phyloP scores from a whole-genome alignment of 2,888 invertebrate species.

The Drepana falcataria region DNA sequence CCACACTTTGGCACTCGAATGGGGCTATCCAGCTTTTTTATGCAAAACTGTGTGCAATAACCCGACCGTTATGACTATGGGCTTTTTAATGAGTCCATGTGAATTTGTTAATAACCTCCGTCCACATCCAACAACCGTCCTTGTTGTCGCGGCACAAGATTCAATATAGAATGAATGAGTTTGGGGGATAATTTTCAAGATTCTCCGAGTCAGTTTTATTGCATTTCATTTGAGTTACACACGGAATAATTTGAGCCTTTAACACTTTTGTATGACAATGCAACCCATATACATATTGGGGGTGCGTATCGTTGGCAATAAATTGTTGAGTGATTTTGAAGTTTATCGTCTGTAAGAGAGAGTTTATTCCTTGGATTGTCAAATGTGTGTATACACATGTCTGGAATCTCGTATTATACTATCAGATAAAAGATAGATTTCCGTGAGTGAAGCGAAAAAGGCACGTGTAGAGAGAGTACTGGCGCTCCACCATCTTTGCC shows the following conservation, averaged over 20 bases:
- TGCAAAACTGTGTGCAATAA: conserved; percentile 65
- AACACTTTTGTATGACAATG: neutral
- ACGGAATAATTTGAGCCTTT: conserved; percentile 5
- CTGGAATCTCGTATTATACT: too few species aligned
- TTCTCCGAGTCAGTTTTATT: conserved; percentile 19
- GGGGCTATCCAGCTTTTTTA: conserved; percentile 37
- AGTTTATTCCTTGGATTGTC: neutral
- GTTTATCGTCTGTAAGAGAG: neutral
- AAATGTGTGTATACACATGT: too few species aligned
- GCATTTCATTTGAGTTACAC: conserved; percentile 5
- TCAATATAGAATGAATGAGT: conserved; percentile 8
- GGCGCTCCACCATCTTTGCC: too few species aligned
- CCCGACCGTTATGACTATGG: conserved; percentile 40
- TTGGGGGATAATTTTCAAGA: conserved; percentile 6
- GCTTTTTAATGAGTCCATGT: conserved; percentile 47
- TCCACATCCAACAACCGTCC: conserved; percentile 3
- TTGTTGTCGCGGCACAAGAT: conserved; percentile 17
- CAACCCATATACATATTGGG: neutral
- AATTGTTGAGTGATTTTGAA: neutral
- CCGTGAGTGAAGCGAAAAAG: too few species aligned
- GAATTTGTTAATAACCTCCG: conserved; percentile 25
- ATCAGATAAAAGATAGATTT: too few species aligned
- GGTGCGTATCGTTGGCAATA: neutral
- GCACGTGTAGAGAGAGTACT: too few species aligned
- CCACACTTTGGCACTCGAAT: conserved; percentile 11